Evolutionary conservation across 1,140 invertebrate genomes (phyloP).

Genomic region (Babylonia areolata): DNA sequence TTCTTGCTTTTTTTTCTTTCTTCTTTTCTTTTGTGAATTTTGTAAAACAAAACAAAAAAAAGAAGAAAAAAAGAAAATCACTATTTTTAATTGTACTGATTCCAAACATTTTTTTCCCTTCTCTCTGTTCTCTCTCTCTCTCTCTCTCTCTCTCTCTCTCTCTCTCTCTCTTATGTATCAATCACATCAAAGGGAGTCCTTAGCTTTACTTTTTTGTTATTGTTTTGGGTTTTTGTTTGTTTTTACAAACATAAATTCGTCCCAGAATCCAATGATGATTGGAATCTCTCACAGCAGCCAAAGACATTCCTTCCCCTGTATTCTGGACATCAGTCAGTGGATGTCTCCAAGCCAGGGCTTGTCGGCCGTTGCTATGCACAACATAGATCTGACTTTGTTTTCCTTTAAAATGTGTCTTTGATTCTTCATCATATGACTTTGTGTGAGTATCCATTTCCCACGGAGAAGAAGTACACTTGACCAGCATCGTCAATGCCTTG

Average conservation of each 20-base stretch:
- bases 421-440: too few relatives aligned
- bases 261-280: not conserved
- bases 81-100: not conserved
- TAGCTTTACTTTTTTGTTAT: not conserved
- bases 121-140: not conserved
- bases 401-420: not conserved
- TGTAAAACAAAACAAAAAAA: not conserved
- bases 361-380: not conserved
- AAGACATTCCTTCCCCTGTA: too few relatives aligned
- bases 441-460: not conserved
- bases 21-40: not conserved
- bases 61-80: not conserved
- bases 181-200: too few relatives aligned
- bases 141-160: conserved; percentile 3
- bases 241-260: not conserved
- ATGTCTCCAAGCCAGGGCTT: not conserved
- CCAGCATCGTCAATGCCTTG: not conserved
- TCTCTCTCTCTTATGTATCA: conserved; percentile 9
- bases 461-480: not conserved
- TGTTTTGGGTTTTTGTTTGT: not conserved
- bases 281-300: too few relatives aligned
- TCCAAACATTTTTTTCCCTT: too few relatives aligned
- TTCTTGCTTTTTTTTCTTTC: not conserved
- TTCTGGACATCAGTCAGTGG: too few relatives aligned
- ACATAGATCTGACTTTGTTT: not conserved